Conservation (phyloP, 2,888 invertebrate species). For the Listrodromus nycthemerus region DNA sequence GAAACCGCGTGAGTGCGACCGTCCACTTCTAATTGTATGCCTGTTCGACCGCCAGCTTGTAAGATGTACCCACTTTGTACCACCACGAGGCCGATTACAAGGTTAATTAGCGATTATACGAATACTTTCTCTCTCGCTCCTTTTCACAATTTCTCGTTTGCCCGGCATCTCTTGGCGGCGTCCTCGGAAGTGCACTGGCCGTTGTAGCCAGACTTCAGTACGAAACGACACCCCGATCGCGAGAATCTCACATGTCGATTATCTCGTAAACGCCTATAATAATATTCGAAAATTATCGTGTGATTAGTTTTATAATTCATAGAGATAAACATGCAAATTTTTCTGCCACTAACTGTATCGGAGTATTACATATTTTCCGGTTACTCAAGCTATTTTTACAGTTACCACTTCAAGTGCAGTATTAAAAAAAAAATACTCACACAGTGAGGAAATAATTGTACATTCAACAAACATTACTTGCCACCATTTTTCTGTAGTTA, state of each 20-base stretch:
- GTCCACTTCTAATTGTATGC: constrained; percentile 59
- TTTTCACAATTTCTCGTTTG: constrained; percentile 29
- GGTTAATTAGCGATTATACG: constrained; percentile 66
- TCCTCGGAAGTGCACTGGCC: constrained; percentile 39
- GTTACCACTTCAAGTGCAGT: neutral
- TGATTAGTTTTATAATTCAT: constrained; percentile 21
- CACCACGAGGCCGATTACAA: constrained; percentile 65
- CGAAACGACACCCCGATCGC: constrained; percentile 18
- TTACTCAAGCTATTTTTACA: neutral
- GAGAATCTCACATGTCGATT: constrained; percentile 31
- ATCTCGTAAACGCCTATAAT: constrained; percentile 31
- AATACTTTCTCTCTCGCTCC: constrained; percentile 32
- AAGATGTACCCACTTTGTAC: constrained; percentile 65
- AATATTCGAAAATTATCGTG: constrained; percentile 36
- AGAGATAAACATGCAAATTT: neutral
- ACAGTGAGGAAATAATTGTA: neutral
- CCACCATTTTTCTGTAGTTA: neutral
- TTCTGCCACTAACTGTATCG: neutral
- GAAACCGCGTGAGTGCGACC: constrained; percentile 65
- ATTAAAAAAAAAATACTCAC: neutral
- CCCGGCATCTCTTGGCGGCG: constrained; percentile 32
- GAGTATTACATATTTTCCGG: neutral
- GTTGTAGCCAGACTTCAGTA: constrained; percentile 26
- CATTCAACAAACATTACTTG: neutral
- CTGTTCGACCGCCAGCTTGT: constrained; percentile 58